These are phyloP conservation scores for Carettochelys insculpta DNA, from an alignment of 2,113 vertebrate genomes.

Conservation along the genomic window DNA sequence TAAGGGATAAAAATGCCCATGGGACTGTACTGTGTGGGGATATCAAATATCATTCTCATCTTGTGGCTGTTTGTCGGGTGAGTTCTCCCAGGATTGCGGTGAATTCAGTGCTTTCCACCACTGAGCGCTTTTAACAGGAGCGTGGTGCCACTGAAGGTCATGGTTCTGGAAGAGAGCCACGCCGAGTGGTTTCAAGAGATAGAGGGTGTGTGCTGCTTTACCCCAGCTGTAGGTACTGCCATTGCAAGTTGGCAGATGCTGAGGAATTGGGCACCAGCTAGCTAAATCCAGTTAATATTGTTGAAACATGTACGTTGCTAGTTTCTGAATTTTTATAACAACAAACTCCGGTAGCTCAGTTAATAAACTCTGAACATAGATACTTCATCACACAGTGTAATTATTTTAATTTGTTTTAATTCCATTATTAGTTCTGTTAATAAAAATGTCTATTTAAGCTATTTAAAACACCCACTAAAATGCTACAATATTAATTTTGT, in stretches of 20 bases:
- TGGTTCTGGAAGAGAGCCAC: slow-evolving; percentile 18
- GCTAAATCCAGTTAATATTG: slow-evolving; percentile 7
- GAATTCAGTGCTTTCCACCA: neutral
- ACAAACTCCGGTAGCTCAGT: slow-evolving; percentile 30
- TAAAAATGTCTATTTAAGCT: slow-evolving; percentile 75
- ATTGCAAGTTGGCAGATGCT: slow-evolving; percentile 37
- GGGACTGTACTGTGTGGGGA: neutral
- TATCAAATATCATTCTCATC: neutral
- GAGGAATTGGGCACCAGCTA: neutral
- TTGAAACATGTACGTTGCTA: slow-evolving; percentile 42
- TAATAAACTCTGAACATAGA: slow-evolving; percentile 43
- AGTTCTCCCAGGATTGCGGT: neutral
- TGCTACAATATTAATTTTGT: slow-evolving; percentile 74
- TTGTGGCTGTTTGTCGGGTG: neutral
- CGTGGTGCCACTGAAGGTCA: neutral
- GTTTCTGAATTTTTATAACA: slow-evolving; percentile 35
- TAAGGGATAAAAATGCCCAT: neutral
- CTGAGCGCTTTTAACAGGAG: slow-evolving; percentile 20
- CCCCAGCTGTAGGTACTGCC: neutral
- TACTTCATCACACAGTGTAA: slow-evolving; percentile 62
- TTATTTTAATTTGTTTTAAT: slow-evolving; percentile 75
- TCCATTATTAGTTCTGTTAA: slow-evolving; percentile 75
- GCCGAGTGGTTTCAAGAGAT: slow-evolving; percentile 45
- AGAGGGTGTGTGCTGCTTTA: slow-evolving; percentile 10
- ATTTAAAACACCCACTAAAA: slow-evolving; percentile 63